Evolutionary conservation across 2,888 invertebrate genomes (phyloP), one percentile per base, ranked within the genome.

Genomic region (Drosophila rellima): DNA sequence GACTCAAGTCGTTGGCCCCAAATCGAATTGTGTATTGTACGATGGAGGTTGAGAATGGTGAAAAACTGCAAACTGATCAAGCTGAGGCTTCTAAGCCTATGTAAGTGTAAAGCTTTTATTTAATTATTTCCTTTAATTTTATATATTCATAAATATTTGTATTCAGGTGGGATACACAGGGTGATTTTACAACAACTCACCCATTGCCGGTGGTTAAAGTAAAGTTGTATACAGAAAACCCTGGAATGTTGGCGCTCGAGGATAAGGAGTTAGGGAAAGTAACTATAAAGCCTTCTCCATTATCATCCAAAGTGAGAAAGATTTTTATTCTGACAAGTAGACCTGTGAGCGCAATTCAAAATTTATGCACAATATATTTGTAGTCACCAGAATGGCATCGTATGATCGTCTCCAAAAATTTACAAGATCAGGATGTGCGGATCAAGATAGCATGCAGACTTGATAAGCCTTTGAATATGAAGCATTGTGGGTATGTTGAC

Each of bases 21-120:
- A 99, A 98, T 94, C 95, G 99, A 91, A 99, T 99, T 92, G 99
- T 99, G 54, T 99, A 99, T 93, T 99, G 99, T 93, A 99, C 99
- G 20, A 99, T 99, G 99, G 99, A 99, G 93, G 98, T 99, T 37
- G 99, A 99, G 93, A 99, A 98, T 71, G 98, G 99, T 45, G 98
- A 99, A 91, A 99, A 99, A 93, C 94, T 99, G 70, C 99, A 99
- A 93, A 99, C 99, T 2, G 99, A 99, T 93, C 99, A 99, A 93
- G 99, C 99, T 0, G 99, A 99, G 93, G 99, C 99, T 23, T 98
- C 98, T 2, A 99, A 99, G 93, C 99, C 99, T 55, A 97, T 98
- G 98, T 96, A 92, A 94, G 95, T 50, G 13, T 13, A 23, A 3
- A 20, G 20, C n/a, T 18, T 15, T 2, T 10, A n/a, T 39, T 23